Percentiles rank a stretch among this genome's conserved stretches.
Conservation (phyloP, 2,888 invertebrate genomes). For the Apoda limacodes region DNA sequence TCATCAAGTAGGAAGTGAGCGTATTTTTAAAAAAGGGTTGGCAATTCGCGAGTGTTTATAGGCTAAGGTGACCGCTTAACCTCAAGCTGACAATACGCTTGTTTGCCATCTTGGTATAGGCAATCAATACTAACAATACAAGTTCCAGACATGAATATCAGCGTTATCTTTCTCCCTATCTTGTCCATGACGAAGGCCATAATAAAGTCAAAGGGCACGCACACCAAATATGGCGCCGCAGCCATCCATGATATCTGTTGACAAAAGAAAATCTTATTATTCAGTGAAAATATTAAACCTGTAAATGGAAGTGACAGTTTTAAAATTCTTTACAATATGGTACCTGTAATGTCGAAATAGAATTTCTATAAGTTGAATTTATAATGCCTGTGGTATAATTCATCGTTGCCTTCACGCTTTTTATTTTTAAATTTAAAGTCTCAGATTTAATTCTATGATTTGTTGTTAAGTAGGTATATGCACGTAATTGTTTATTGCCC, state of each 20-base stretch:
- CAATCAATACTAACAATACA: constrained; percentile 32
- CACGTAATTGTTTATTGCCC: no score
- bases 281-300: no score
- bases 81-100: neutral
- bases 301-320: no score
- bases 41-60: no score
- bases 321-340: no score
- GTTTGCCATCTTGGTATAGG: neutral
- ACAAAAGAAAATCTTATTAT: no score
- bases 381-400: neutral
- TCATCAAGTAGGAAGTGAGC: no score
- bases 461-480: no score
- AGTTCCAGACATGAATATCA: constrained; percentile 34
- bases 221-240: constrained; percentile 34
- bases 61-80: neutral
- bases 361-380: neutral
- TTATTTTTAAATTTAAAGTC: no score
- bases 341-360: neutral
- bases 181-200: constrained; percentile 37
- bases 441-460: no score
- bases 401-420: no score
- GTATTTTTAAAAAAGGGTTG: no score
- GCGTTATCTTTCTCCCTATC: constrained; percentile 37
- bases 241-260: constrained; percentile 52
- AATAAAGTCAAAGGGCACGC: constrained; percentile 30